Conservation (phyloP, 2,113 vertebrate species). For the Epinephelus lanceolatus region DNA sequence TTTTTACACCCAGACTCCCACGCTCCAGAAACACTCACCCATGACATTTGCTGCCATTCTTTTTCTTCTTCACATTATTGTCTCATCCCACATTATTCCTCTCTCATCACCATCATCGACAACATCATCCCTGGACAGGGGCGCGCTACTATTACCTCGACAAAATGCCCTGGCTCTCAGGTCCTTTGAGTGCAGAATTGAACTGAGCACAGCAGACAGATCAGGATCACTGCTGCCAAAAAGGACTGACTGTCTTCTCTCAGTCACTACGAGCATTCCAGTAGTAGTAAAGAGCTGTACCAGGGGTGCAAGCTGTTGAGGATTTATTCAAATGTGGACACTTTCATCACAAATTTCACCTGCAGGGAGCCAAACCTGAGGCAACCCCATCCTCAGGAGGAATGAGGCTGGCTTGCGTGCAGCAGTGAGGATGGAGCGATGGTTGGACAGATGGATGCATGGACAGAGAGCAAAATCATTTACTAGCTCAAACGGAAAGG, state of each 20-base stretch:
- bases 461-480: not conserved
- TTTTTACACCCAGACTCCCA: constrained; percentile 53
- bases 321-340: not conserved
- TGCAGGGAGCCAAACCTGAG: not conserved
- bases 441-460: constrained; percentile 6
- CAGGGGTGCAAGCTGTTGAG: not conserved
- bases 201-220: constrained; percentile 43
- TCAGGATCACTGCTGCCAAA: constrained; percentile 41
- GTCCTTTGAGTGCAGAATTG: not conserved
- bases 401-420: not conserved
- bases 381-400: too few relatives aligned
- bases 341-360: not conserved
- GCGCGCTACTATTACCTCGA: constrained; percentile 25
- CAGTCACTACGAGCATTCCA: constrained; percentile 3
- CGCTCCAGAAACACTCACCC: constrained; percentile 41
- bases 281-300: not conserved
- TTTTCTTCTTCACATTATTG: constrained; percentile 8
- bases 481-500: not conserved
- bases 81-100: constrained; percentile 11
- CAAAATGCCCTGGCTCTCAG: constrained; percentile 7
- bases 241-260: constrained; percentile 3
- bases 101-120: constrained; percentile 16
- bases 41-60: constrained; percentile 42
- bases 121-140: not conserved
- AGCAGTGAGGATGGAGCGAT: not conserved